Evolutionary conservation across 92 coral and sea anemone genomes (phyloP).

Genomic region (Hydrozoanthus gracilis): DNA sequence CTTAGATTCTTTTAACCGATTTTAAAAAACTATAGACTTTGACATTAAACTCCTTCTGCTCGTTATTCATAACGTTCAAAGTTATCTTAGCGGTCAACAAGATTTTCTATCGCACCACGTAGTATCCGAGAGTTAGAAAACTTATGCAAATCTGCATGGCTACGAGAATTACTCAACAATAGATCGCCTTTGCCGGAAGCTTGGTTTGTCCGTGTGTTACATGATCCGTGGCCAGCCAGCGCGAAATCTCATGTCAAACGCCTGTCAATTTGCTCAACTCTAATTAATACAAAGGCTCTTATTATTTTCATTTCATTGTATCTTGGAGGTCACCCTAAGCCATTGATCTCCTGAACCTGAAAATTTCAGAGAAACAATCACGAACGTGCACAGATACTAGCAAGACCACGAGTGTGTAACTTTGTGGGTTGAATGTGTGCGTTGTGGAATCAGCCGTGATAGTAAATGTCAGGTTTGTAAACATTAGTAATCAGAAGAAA

Average conservation of each 20-base stretch:
- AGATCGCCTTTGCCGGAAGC: conserved; percentile 37
- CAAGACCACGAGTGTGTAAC: not conserved
- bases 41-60: not conserved
- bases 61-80: not conserved
- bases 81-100: not conserved
- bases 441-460: conserved; percentile 11
- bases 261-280: conserved; percentile 38
- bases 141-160: conserved; percentile 12
- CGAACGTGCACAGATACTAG: conserved; percentile 6
- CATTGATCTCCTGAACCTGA: conserved; percentile 33
- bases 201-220: conserved; percentile 25
- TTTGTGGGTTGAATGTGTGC: conserved; percentile 1
- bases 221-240: conserved; percentile 39
- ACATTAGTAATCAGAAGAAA: conserved; percentile 10
- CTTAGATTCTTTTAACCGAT: not conserved
- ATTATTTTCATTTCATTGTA: conserved; percentile 51
- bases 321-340: conserved; percentile 31
- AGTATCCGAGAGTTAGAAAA: not conserved
- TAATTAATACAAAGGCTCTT: conserved; percentile 44
- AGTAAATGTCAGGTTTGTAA: conserved; percentile 39
- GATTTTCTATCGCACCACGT: not conserved
- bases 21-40: not conserved
- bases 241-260: conserved; percentile 36
- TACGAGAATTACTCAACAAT: conserved; percentile 6
- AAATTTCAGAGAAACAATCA: conserved; percentile 15